Conservation (phyloP, 2,797 vertebrate species). For the Oophaga sylvatica region DNA sequence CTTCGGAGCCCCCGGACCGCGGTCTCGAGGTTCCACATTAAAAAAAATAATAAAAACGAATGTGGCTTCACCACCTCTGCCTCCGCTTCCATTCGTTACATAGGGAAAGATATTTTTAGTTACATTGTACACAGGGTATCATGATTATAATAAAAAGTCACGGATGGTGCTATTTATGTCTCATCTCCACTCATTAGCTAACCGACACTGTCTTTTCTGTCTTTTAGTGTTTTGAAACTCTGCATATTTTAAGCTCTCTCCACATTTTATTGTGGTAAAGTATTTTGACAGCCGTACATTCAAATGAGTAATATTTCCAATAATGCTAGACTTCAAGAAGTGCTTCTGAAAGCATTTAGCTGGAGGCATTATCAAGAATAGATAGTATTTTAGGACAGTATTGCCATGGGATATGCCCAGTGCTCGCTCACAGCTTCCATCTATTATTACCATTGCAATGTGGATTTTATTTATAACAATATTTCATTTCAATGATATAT, state of each 20-base stretch:
- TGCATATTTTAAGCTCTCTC: neutral
- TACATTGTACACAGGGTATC: too few relatives aligned
- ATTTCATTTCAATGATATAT: slow-evolving; percentile 29
- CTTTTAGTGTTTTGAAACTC: neutral
- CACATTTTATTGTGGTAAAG: neutral
- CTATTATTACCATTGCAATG: slow-evolving; percentile 23
- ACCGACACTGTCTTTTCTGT: neutral
- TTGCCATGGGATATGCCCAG: slow-evolving; percentile 6
- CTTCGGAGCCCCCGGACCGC: too few relatives aligned
- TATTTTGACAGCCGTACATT: slow-evolving; percentile 21
- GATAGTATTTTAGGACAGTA: slow-evolving; percentile 31
- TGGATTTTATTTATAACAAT: slow-evolving; percentile 18
- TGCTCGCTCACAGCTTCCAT: neutral
- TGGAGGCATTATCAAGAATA: slow-evolving; percentile 9
- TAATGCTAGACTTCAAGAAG: slow-evolving; percentile 9
- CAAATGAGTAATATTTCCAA: slow-evolving; percentile 36
- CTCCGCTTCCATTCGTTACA: too few relatives aligned
- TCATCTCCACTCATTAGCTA: neutral
- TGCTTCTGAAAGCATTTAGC: slow-evolving; percentile 26
- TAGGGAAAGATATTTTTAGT: too few relatives aligned
- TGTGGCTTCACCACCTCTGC: too few relatives aligned
- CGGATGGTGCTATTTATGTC: neutral
- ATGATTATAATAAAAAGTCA: neutral
- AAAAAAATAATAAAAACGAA: too few relatives aligned
- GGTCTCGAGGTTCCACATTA: too few relatives aligned